Percentiles rank a stretch among this genome's conserved stretches.
These are phyloP conservation scores for Glaucidium brasilianum DNA, from an alignment of 2,113 vertebrate species.

Conservation along the genomic window DNA sequence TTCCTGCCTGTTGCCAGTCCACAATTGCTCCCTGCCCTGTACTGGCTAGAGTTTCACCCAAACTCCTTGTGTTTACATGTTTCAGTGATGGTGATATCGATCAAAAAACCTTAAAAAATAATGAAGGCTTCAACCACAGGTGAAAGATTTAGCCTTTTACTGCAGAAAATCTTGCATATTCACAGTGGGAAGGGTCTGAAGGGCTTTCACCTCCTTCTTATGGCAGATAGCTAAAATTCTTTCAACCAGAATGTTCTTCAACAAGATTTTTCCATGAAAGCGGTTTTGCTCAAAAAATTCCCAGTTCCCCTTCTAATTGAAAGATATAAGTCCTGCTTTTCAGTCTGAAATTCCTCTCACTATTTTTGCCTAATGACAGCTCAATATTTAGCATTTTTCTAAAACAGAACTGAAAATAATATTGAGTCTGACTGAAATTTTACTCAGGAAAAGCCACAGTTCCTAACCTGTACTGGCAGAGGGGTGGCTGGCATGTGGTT, in stretches of 20 bases:
- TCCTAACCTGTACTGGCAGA: background rate
- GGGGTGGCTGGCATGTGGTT: background rate
- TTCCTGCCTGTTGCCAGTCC: slow-evolving; percentile 24
- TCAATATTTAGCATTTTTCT: background rate
- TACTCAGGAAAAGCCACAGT: background rate
- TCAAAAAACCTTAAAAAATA: background rate
- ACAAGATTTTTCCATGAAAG: background rate
- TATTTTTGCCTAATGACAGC: background rate
- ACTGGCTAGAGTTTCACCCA: background rate
- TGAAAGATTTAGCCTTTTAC: background rate
- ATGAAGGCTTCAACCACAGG: background rate
- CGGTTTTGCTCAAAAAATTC: background rate
- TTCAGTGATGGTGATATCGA: background rate
- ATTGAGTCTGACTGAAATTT: background rate
- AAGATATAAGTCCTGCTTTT: background rate
- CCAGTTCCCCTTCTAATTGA: background rate
- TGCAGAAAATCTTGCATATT: background rate
- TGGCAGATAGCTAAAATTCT: background rate
- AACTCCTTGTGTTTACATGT: background rate
- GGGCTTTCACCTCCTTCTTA: background rate
- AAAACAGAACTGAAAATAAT: background rate
- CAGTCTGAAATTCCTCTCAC: background rate
- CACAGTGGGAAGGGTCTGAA: background rate
- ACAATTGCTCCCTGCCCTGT: background rate
- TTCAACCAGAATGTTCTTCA: background rate